These are phyloP conservation scores for Shargacucullia verbasci DNA, from an alignment of 2,888 invertebrate genomes.

Conservation along the genomic window DNA sequence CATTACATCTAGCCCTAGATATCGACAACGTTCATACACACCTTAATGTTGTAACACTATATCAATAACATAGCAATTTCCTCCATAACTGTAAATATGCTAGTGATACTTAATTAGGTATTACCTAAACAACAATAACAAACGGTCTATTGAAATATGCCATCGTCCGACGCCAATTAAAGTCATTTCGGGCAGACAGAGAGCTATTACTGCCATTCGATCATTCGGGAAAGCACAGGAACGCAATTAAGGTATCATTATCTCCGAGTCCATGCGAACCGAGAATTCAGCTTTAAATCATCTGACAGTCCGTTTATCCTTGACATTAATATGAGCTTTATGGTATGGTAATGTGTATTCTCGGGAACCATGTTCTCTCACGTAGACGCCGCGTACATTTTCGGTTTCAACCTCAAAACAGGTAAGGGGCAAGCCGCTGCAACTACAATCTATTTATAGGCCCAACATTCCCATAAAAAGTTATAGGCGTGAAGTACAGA, in stretches of 20 bases:
- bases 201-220: slow-evolving; percentile 83
- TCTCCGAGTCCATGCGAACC: slow-evolving; percentile 63
- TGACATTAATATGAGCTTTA: slow-evolving; percentile 67
- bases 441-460: slow-evolving; percentile 59
- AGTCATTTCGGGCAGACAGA: slow-evolving; percentile 73
- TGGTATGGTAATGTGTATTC: slow-evolving; percentile 57
- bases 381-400: slow-evolving; percentile 27
- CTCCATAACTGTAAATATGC: slow-evolving; percentile 21
- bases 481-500: slow-evolving; percentile 65
- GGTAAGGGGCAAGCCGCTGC: slow-evolving; percentile 10
- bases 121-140: slow-evolving; percentile 46
- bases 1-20: slow-evolving; percentile 60
- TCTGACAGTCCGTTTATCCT: slow-evolving; percentile 67
- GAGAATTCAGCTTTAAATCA: slow-evolving; percentile 72
- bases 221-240: slow-evolving; percentile 76
- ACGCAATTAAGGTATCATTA: slow-evolving; percentile 83
- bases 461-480: slow-evolving; percentile 70
- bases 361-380: slow-evolving; percentile 34
- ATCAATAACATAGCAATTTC: slow-evolving; percentile 30
- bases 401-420: slow-evolving; percentile 20
- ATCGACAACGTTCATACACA: slow-evolving; percentile 67
- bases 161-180: slow-evolving; percentile 71
- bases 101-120: slow-evolving; percentile 26
- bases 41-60: slow-evolving; percentile 34
- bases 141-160: slow-evolving; percentile 52